These are phyloP conservation scores for Sciurus carolinensis DNA, from an alignment of 2,797 vertebrate genomes.

Conservation along the genomic window DNA sequence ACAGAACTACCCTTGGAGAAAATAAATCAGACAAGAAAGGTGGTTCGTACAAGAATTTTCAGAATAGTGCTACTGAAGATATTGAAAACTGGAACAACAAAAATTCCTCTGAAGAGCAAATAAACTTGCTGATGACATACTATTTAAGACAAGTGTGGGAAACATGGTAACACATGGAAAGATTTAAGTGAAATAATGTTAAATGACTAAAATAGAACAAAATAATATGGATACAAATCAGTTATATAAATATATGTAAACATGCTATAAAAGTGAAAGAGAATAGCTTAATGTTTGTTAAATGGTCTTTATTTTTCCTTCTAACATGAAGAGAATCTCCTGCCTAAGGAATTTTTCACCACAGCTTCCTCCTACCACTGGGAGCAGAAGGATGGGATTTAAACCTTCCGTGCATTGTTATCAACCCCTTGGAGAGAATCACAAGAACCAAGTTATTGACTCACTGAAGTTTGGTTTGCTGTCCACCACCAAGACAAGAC, in stretches of 20 bases:
- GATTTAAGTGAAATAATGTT: slow-evolving; percentile 9
- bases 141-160: slow-evolving; percentile 10
- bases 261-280: slow-evolving; percentile 27
- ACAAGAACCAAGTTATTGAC: background rate
- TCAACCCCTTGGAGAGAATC: background rate
- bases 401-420: background rate
- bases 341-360: background rate
- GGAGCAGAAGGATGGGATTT: background rate
- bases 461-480: background rate
- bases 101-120: slow-evolving; percentile 46
- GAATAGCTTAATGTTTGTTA: slow-evolving; percentile 39
- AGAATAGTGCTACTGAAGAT: background rate
- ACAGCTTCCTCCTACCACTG: background rate
- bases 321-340: slow-evolving; percentile 3
- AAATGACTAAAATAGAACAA: slow-evolving; percentile 27
- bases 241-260: slow-evolving; percentile 25
- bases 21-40: slow-evolving; percentile 13
- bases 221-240: slow-evolving; percentile 1
- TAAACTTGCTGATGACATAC: slow-evolving; percentile 42
- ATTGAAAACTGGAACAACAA: slow-evolving; percentile 27
- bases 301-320: background rate
- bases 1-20: background rate
- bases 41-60: background rate
- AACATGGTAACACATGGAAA: background rate
- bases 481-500: background rate